Evolutionary conservation across 2,888 invertebrate species (phyloP).

Genomic region (Morpho deidamia): DNA sequence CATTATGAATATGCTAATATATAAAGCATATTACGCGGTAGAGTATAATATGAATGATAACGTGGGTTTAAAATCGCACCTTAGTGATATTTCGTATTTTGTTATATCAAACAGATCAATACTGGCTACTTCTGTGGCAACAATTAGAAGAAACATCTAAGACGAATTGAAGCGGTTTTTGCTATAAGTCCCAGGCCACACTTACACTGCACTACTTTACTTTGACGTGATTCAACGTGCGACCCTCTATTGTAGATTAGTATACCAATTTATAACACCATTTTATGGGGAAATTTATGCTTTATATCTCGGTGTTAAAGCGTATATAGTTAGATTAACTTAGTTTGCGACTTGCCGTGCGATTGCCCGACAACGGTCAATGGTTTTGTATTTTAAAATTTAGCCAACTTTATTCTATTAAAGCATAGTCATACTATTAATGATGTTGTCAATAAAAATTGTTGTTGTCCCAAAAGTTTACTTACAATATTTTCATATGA

Average conservation of each 20-base stretch:
- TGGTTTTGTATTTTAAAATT: conserved; percentile 29
- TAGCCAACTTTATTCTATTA: conserved; percentile 3
- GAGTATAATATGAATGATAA: no score
- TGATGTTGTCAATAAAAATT: no score
- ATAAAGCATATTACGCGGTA: no score
- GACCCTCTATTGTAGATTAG: conserved; percentile 54
- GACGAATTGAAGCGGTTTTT: conserved; percentile 14
- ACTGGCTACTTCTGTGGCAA: background rate
- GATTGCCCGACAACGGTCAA: conserved; percentile 45
- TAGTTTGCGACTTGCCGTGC: conserved; percentile 36
- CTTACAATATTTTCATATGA: no score
- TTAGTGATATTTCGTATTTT: no score
- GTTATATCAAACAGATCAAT: background rate
- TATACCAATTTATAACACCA: conserved; percentile 25
- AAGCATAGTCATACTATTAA: background rate
- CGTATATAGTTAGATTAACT: conserved; percentile 9
- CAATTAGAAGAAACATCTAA: conserved; percentile 4
- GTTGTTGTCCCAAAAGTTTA: no score
- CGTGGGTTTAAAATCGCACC: no score
- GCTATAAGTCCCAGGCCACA: conserved; percentile 38
- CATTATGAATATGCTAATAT: no score
- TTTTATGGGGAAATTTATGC: conserved; percentile 21
- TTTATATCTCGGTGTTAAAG: conserved; percentile 31
- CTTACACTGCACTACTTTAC: conserved; percentile 66
- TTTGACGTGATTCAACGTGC: conserved; percentile 53